Percentiles rank a stretch among this genome's conserved stretches.
These are phyloP conservation scores for Sterrhoptilus dennistouni DNA, from an alignment of 2,113 vertebrate species.

Conservation along the genomic window DNA sequence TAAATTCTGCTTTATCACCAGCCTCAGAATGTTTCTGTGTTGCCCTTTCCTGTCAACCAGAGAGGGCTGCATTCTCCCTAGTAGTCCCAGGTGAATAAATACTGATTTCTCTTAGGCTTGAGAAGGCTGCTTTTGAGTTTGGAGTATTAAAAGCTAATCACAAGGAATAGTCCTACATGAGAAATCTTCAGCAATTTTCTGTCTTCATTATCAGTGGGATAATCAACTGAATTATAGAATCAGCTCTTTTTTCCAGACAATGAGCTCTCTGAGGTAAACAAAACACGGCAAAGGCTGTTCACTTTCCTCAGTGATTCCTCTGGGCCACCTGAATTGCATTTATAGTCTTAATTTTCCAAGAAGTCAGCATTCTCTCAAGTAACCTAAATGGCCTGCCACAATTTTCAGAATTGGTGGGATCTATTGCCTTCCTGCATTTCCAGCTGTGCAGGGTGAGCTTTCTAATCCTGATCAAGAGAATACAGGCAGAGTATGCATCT, in stretches of 20 bases:
- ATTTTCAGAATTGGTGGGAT: background rate
- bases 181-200: background rate
- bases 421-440: background rate
- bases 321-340: background rate
- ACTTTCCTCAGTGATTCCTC: background rate
- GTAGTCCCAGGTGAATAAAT: conserved; percentile 24
- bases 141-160: conserved; percentile 1
- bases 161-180: background rate
- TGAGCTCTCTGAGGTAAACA: conserved; percentile 16
- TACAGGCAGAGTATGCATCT: background rate
- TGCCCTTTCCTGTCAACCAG: conserved; percentile 40
- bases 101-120: background rate
- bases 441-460: background rate
- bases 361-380: background rate
- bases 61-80: background rate
- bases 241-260: background rate
- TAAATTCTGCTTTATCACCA: conserved; percentile 26
- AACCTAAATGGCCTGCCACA: background rate
- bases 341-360: background rate
- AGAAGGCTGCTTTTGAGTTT: background rate
- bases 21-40: background rate
- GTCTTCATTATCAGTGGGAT: background rate
- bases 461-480: background rate
- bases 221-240: conserved; percentile 4
- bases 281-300: background rate